phyloP scores from a whole-genome alignment of 2,797 vertebrate species.

The Sebastes aleutianus region DNA sequence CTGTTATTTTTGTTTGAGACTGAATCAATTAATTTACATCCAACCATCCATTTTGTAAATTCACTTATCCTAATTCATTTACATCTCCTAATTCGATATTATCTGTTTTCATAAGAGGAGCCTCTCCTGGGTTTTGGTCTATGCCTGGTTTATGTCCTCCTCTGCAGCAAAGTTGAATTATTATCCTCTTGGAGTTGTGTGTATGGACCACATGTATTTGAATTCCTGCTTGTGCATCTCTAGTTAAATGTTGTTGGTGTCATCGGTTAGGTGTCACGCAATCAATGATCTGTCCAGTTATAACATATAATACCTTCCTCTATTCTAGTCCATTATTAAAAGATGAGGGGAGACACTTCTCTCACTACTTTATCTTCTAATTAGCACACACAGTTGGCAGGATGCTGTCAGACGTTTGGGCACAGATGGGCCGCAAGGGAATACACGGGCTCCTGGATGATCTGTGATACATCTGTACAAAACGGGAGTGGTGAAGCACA shows the following conservation, averaged over 20 bases:
- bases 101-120: constrained; percentile 9
- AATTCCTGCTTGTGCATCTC: neutral
- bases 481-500: neutral
- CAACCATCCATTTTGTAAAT: constrained; percentile 6
- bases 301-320: neutral
- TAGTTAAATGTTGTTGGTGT: neutral
- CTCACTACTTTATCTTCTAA: constrained; percentile 7
- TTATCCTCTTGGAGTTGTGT: neutral
- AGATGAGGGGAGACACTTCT: neutral
- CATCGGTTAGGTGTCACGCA: neutral
- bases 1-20: neutral
- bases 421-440: neutral
- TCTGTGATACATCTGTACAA: neutral
- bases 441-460: neutral
- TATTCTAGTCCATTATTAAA: neutral
- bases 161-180: neutral
- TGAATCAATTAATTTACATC: neutral
- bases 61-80: neutral
- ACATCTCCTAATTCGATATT: neutral
- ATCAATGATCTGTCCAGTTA: neutral
- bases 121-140: neutral
- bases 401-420: constrained; percentile 14
- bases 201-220: neutral
- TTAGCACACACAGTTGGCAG: constrained; percentile 22
- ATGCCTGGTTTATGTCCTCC: neutral